phyloP scores from a whole-genome alignment of 2,888 invertebrate species.

The Scaptomyza flava region DNA sequence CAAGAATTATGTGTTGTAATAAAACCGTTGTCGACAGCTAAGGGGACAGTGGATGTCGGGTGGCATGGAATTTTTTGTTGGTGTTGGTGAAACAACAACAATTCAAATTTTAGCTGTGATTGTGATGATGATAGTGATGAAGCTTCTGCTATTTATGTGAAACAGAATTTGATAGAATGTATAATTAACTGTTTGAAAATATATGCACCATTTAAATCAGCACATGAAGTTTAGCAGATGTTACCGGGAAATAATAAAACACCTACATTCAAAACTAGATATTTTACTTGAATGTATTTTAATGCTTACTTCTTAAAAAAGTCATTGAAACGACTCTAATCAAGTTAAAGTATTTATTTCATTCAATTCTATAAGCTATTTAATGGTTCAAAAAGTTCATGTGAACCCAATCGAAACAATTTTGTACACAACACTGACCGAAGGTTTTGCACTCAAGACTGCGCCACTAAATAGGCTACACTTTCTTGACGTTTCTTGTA shows the following conservation, averaged over 20 bases:
- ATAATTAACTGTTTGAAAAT: not conserved
- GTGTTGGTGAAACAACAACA: constrained; percentile 29
- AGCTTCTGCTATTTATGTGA: not conserved
- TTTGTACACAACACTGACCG: constrained; percentile 3
- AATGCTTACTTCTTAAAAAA: too few relatives aligned
- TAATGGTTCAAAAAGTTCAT: constrained; percentile 1
- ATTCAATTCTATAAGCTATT: not conserved
- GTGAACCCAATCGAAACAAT: not conserved
- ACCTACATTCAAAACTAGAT: too few relatives aligned
- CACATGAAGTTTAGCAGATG: too few relatives aligned
- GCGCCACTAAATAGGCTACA: constrained; percentile 58
- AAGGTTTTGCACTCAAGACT: not conserved
- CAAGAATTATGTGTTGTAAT: constrained; percentile 78
- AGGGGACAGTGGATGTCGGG: not conserved
- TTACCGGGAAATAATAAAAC: too few relatives aligned
- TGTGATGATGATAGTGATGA: constrained; percentile 6
- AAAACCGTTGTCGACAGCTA: constrained; percentile 64
- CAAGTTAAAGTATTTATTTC: not conserved
- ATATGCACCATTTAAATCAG: too few relatives aligned
- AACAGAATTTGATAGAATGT: not conserved
- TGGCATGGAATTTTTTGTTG: not conserved
- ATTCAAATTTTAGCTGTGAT: constrained; percentile 62
- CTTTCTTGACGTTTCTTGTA: constrained; percentile 42
- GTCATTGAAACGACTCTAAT: too few relatives aligned
- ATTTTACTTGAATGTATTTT: too few relatives aligned